Evolutionary conservation across 1,140 invertebrate species (phyloP), one percentile per base, ranked within the genome.

Genomic region (Atta colombica): DNA sequence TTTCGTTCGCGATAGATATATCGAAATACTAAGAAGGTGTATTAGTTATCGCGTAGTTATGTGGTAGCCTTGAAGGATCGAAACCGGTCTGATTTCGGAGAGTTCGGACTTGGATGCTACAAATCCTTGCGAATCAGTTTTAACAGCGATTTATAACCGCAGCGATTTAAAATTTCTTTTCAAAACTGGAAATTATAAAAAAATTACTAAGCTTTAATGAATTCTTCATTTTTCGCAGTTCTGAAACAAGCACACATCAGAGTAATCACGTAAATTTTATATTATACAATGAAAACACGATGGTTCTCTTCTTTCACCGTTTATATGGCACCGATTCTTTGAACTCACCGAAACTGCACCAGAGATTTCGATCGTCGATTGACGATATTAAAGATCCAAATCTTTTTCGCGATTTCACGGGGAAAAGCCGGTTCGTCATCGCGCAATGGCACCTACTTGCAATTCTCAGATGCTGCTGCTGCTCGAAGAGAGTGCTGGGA

Each of bases 401-500:
- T 55, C 25, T 39, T 39, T 69, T 39, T 69, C 66, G 21, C 61
- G 61, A 89, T 49, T 7, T 51, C 35, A n/a, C 18, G 35, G 14
- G n/a, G 25, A 55, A 39, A 63, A 28, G 21, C 72, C 65, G 53
- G 60, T 10, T 6, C 21, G 28, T 89, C 77, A 74, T 85, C 68
- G 69, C 84, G 74, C 69, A 53, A 71, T 58, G 68, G 63, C 68
- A 89, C 80, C 68, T 71, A 58, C 82, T 75, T 84, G 68, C 75
- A 87, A 55, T 86, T 66, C 72, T 88, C 81, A 61, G 16, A 28
- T 75, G 85, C 35, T 69, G 60, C 81, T 82, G 71, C 60, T 55
- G 55, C 21, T 60, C 51, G 69, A 45, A 85, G 61, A 78, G 66
- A 89, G 80, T 89, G 89, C 89, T 80, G 68, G 49, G 72, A 45